A percentile compares a stretch with the other conserved stretches of the same genome.
phyloP scores from a whole-genome alignment of 2,113 vertebrate genomes.

The Centropristis striata region DNA sequence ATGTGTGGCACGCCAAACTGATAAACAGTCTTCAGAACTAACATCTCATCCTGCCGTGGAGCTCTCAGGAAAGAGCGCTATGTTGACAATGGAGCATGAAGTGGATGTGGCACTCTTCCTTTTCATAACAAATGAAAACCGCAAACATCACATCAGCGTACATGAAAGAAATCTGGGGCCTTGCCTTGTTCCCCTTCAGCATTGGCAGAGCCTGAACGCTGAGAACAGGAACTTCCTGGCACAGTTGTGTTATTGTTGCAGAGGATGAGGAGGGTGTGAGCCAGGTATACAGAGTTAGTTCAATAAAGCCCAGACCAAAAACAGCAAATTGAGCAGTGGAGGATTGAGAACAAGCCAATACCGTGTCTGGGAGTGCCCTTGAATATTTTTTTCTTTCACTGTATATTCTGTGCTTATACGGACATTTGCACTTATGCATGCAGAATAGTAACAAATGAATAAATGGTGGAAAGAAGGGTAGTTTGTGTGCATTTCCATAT shows the following conservation, averaged over 20 bases:
- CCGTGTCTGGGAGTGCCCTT: conserved; percentile 40
- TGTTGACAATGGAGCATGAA: conserved; percentile 49
- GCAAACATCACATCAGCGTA: conserved; percentile 45
- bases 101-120: conserved; percentile 58
- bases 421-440: conserved; percentile 44
- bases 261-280: conserved; percentile 59
- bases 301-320: conserved; percentile 73
- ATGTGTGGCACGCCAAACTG: conserved; percentile 15
- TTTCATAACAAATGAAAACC: conserved; percentile 71
- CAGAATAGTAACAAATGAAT: conserved; percentile 24
- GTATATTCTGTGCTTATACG: conserved; percentile 19
- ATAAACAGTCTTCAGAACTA: conserved; percentile 43
- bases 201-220: conserved; percentile 22
- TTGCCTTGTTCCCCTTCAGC: conserved; percentile 27
- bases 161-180: conserved; percentile 49
- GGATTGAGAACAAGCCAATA: conserved; percentile 34
- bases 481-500: conserved; percentile 49
- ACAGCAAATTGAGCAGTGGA: conserved; percentile 64
- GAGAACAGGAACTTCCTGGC: conserved; percentile 61
- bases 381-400: conserved; percentile 17
- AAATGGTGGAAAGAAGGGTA: conserved; percentile 45
- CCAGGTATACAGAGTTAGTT: conserved; percentile 69
- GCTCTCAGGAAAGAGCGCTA: conserved; percentile 31
- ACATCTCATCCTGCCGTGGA: conserved; percentile 9
- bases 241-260: conserved; percentile 69